Conservation (phyloP, 2,797 vertebrate species). For the Hydrolagus colliei region DNA sequence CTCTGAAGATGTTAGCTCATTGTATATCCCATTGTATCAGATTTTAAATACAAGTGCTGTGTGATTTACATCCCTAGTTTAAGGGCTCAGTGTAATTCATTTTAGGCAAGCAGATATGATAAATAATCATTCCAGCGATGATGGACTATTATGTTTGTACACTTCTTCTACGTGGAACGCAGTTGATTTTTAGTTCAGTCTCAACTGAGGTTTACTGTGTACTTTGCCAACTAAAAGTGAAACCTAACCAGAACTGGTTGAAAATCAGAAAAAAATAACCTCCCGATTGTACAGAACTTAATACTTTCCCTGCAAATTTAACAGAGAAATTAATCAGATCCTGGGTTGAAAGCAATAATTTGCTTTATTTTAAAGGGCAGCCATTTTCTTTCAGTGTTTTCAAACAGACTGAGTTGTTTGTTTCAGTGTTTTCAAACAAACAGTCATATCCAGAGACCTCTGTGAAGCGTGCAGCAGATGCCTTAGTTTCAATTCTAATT, state of each 20-base stretch:
- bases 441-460: no score
- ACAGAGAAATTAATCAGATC: background rate
- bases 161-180: background rate
- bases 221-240: background rate
- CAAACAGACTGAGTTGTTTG: no score
- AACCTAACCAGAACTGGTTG: background rate
- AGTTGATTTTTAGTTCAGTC: background rate
- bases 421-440: no score
- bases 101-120: background rate
- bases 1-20: background rate
- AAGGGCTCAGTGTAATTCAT: background rate
- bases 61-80: background rate
- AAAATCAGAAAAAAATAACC: background rate
- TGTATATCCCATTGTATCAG: background rate
- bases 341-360: background rate
- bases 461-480: background rate
- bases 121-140: no score
- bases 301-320: background rate
- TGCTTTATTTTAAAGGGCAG: background rate
- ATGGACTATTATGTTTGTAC: background rate
- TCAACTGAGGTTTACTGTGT: background rate
- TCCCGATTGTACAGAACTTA: background rate
- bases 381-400: background rate
- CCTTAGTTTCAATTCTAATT: background rate
- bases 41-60: no score